Evolutionary conservation across 1,140 invertebrate species (phyloP).

Genomic region (Elymnias hypermnestra): DNA sequence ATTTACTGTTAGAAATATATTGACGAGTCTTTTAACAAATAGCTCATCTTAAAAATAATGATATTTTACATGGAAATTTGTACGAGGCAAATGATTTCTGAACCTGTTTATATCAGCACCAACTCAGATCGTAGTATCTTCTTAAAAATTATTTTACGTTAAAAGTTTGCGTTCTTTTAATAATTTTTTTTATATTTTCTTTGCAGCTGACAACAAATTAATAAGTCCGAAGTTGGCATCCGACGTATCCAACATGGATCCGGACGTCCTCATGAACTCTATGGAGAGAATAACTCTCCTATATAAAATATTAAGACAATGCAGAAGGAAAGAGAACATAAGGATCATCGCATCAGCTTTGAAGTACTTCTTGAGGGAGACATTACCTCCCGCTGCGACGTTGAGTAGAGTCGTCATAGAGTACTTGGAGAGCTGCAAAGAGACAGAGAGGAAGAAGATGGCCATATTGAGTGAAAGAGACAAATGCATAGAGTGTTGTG

Average conservation of each 20-base stretch:
- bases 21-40: too few relatives aligned
- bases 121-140: too few relatives aligned
- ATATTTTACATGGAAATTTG: too few relatives aligned
- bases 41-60: too few relatives aligned
- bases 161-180: too few relatives aligned
- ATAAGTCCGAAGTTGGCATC: constrained; percentile 50
- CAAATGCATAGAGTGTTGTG: constrained; percentile 38
- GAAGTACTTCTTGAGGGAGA: constrained; percentile 58
- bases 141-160: too few relatives aligned
- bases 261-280: constrained; percentile 64
- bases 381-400: constrained; percentile 61
- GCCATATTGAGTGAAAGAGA: constrained; percentile 36
- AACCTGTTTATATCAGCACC: too few relatives aligned
- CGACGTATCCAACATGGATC: constrained; percentile 66
- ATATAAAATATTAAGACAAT: constrained; percentile 43
- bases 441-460: constrained; percentile 37
- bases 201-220: constrained; percentile 54
- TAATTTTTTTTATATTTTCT: too few relatives aligned
- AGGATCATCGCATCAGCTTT: constrained; percentile 33
- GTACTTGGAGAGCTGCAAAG: constrained; percentile 64
- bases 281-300: constrained; percentile 63
- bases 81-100: too few relatives aligned
- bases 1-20: too few relatives aligned
- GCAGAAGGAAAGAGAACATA: constrained; percentile 30
- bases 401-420: constrained; percentile 68